Conservation (phyloP, 1,140 invertebrate genomes). For the Ridgeia piscesae region DNA sequence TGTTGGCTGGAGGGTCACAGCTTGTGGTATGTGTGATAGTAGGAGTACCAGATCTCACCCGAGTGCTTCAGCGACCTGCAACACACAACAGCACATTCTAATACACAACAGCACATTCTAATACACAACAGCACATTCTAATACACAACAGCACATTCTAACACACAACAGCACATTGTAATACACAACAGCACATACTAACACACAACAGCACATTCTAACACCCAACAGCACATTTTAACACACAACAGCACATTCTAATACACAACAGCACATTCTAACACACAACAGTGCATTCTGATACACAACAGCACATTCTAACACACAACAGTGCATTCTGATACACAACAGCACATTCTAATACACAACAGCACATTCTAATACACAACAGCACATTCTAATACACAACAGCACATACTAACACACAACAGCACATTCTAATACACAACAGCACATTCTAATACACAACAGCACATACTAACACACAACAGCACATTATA, state of each 20-base stretch:
- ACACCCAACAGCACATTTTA: too few relatives aligned
- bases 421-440: neutral
- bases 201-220: neutral
- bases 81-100: conserved; percentile 27
- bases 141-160: neutral
- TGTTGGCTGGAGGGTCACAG: neutral
- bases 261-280: neutral
- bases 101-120: too few relatives aligned
- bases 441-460: neutral
- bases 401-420: neutral
- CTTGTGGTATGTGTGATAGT: conserved; percentile 48
- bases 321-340: neutral
- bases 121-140: neutral
- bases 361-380: neutral
- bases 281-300: neutral
- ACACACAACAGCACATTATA: neutral
- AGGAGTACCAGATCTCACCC: conserved; percentile 54
- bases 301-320: neutral
- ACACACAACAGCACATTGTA: neutral
- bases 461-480: neutral
- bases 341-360: neutral
- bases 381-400: neutral
- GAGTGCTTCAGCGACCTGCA: conserved; percentile 53
- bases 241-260: neutral
- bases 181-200: neutral